Evolutionary conservation across 35 echinoderm and acorn worm species (phyloP).

Genomic region (Eucidaris tribuloides): DNA sequence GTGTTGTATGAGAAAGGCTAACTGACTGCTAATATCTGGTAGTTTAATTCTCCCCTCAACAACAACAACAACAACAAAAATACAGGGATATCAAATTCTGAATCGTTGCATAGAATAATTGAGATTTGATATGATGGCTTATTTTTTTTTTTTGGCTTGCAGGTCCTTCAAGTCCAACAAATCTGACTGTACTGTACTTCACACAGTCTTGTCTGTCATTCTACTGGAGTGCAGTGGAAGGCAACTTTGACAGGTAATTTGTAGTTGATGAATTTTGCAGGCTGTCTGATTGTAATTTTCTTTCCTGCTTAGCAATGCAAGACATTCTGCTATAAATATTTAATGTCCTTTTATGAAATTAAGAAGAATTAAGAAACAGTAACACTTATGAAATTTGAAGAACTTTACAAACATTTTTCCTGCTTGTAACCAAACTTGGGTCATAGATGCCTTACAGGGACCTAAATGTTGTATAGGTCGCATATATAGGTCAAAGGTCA

Average conservation of each 20-base stretch:
- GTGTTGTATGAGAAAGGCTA: background rate
- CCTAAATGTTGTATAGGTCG: too few species aligned
- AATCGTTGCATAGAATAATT: background rate
- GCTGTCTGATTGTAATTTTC: too few species aligned
- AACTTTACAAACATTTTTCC: too few species aligned
- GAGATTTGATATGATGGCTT: background rate
- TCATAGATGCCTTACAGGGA: too few species aligned
- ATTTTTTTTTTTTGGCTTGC: background rate
- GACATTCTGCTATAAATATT: too few species aligned
- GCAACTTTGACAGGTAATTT: slow-evolving; percentile 29
- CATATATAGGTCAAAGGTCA: too few species aligned
- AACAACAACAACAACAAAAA: background rate
- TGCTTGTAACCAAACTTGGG: too few species aligned
- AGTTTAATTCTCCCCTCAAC: background rate
- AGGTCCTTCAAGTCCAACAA: background rate
- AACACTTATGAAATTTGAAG: too few species aligned
- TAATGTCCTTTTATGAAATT: too few species aligned
- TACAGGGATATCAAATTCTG: background rate
- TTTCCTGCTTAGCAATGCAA: too few species aligned
- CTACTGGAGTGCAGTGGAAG: background rate
- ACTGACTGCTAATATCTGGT: background rate
- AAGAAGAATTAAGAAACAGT: too few species aligned
- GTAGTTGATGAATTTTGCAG: too few species aligned
- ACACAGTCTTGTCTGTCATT: slow-evolving; percentile 15
- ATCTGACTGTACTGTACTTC: slow-evolving; percentile 5